A percentile compares a stretch with the other conserved stretches of the same genome.
phyloP scores from a whole-genome alignment of 2,797 vertebrate genomes.

The Pelochelys cantorii region DNA sequence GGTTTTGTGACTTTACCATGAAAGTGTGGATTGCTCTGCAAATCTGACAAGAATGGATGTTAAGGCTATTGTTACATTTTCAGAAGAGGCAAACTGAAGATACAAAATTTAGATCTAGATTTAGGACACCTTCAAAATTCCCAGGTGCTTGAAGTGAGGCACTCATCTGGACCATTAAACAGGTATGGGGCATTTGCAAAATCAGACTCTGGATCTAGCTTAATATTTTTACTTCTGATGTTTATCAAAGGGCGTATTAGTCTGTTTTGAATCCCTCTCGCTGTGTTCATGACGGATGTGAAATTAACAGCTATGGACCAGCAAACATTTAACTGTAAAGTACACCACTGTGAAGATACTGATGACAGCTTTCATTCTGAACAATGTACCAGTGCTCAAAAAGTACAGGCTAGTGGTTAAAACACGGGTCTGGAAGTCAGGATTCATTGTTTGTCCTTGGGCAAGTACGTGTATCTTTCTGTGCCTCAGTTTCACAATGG shows the following conservation, averaged over 20 bases:
- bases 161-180: slow-evolving; percentile 34
- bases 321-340: slow-evolving; percentile 33
- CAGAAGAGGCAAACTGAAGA: slow-evolving; percentile 5
- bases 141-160: not conserved
- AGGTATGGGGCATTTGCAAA: not conserved
- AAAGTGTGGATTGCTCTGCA: slow-evolving; percentile 17
- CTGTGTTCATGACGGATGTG: slow-evolving; percentile 56
- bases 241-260: slow-evolving; percentile 23
- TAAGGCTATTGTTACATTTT: slow-evolving; percentile 43
- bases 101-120: not conserved
- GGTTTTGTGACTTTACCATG: not conserved
- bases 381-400: slow-evolving; percentile 2
- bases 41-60: slow-evolving; percentile 49
- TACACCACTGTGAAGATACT: not conserved
- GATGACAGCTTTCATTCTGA: slow-evolving; percentile 37
- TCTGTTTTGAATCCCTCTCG: slow-evolving; percentile 30
- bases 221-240: slow-evolving; percentile 35
- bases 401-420: slow-evolving; percentile 16
- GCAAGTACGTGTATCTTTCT: not conserved
- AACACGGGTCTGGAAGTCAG: not conserved
- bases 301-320: slow-evolving; percentile 45
- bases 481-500: not conserved
- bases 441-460: not conserved
- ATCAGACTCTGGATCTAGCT: slow-evolving; percentile 10
- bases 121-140: not conserved